Percentiles rank a stretch among this genome's conserved stretches.
phyloP scores from a whole-genome alignment of 2,888 invertebrate genomes.

The Tolmerus cingulatus region DNA sequence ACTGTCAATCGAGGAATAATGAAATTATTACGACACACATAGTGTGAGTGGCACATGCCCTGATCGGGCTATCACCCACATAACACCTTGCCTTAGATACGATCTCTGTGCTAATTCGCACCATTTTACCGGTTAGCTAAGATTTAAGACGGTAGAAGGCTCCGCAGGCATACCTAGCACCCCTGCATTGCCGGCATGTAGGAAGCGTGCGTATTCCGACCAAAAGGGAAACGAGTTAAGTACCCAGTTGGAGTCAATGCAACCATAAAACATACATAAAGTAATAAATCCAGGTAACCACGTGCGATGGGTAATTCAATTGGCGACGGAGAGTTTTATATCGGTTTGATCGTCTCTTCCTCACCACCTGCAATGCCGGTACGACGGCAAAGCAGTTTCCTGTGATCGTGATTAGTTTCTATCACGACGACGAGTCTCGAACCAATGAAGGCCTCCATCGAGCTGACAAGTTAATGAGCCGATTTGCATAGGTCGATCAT shows the following conservation, averaged over 20 bases:
- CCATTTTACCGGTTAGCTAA: neutral
- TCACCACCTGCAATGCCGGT: neutral
- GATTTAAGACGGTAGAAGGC: neutral
- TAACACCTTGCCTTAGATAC: neutral
- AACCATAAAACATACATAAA: neutral
- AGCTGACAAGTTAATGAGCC: neutral
- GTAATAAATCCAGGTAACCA: neutral
- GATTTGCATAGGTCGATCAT: constrained; percentile 3
- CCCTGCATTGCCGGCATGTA: neutral
- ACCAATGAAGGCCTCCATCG: neutral
- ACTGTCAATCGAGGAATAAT: constrained; percentile 24
- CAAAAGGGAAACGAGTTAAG: neutral
- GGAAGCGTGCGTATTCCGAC: neutral
- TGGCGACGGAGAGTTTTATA: neutral
- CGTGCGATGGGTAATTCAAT: neutral
- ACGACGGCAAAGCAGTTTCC: neutral
- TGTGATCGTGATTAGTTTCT: neutral
- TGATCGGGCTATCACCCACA: neutral
- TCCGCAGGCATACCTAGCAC: neutral
- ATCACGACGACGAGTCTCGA: neutral
- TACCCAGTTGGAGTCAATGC: neutral
- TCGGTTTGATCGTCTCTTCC: neutral
- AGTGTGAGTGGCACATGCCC: neutral
- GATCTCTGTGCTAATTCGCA: neutral
- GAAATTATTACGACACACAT: constrained; percentile 4